Evolutionary conservation across 1,140 invertebrate species (phyloP).

Genomic region (Mactra quadrangularis): DNA sequence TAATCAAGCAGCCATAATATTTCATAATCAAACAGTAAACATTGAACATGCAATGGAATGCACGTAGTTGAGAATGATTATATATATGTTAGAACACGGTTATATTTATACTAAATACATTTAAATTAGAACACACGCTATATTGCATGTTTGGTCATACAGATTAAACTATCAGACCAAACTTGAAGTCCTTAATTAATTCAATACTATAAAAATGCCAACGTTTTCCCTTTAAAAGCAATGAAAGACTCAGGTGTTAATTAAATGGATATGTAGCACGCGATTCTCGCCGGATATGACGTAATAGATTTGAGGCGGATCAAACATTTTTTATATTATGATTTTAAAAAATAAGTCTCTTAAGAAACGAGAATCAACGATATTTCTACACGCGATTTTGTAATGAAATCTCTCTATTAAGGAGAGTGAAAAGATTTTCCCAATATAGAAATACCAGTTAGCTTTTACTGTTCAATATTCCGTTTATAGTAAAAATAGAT

Average conservation of each 20-base stretch:
- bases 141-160: constrained; percentile 35
- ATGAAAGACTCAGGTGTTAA: background rate
- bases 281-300: background rate
- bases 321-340: background rate
- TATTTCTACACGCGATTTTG: no score
- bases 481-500: no score
- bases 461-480: no score
- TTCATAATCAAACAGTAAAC: no score
- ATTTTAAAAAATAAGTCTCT: no score
- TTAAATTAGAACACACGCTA: constrained; percentile 24
- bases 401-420: no score
- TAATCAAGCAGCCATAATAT: no score
- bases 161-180: background rate
- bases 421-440: no score
- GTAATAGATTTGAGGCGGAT: background rate
- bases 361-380: background rate
- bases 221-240: background rate
- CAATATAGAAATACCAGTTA: no score
- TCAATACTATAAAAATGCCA: background rate
- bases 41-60: no score
- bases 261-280: background rate
- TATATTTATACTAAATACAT: background rate
- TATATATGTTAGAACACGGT: constrained; percentile 36
- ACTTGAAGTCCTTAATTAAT: constrained; percentile 29
- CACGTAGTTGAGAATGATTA: no score